Conservation (phyloP, 2,888 invertebrate genomes). For the Cotesia congregata region DNA sequence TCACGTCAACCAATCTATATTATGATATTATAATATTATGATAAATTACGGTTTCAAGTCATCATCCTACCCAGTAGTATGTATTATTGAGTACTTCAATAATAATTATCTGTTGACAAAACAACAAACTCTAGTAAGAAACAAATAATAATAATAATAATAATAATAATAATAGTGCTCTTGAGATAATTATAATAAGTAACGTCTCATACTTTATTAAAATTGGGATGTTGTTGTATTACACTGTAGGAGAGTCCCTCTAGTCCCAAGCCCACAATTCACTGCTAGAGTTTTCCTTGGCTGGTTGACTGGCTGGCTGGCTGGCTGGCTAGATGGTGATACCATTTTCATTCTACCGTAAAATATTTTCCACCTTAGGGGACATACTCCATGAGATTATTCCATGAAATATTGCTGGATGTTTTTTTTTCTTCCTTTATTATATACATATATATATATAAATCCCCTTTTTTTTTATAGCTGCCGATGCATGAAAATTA, state of each 20-base stretch:
- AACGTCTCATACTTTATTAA: conserved; percentile 49
- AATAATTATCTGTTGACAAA: not conserved
- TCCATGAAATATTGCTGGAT: conserved; percentile 41
- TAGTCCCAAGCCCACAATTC: conserved; percentile 36
- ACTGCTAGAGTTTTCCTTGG: conserved; percentile 38
- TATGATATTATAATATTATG: not conserved
- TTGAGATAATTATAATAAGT: conserved; percentile 24
- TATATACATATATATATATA: conserved; percentile 30
- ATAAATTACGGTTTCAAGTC: not conserved
- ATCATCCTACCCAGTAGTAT: not conserved
- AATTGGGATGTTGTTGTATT: conserved; percentile 27
- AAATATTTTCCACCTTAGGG: conserved; percentile 27
- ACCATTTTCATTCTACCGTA: conserved; percentile 21
- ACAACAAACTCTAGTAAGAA: not conserved
- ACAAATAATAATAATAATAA: not conserved
- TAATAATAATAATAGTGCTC: not conserved
- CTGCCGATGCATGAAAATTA: too few relatives aligned
- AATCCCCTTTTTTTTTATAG: not conserved
- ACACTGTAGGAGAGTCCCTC: conserved; percentile 1
- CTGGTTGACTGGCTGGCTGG: conserved; percentile 4
- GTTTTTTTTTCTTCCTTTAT: not conserved
- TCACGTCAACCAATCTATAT: not conserved
- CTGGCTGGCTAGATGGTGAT: conserved; percentile 10
- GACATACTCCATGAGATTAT: conserved; percentile 43
- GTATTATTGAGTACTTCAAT: conserved; percentile 1